phyloP scores from a whole-genome alignment of 2,888 invertebrate genomes.

The Anthophora plumipes region DNA sequence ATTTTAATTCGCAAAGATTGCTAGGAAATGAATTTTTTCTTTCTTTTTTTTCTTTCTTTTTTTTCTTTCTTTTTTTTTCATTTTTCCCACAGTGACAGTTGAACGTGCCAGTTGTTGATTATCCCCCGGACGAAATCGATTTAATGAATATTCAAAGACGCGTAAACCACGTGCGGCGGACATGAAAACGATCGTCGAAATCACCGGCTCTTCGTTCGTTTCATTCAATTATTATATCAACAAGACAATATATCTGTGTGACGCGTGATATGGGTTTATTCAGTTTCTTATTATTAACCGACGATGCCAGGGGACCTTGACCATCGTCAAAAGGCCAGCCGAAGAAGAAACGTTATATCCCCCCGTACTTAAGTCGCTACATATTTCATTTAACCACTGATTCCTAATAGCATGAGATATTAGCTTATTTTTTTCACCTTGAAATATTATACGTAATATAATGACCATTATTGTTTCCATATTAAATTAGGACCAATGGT shows the following conservation, averaged over 20 bases:
- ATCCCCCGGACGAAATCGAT: not conserved
- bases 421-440: conserved; percentile 54
- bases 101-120: not conserved
- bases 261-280: conserved; percentile 67
- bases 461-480: conserved; percentile 4
- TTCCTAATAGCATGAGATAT: conserved; percentile 43
- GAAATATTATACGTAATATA: conserved; percentile 31
- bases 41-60: too few relatives aligned
- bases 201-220: not conserved
- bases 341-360: conserved; percentile 60
- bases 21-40: too few relatives aligned
- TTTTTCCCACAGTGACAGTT: too few relatives aligned
- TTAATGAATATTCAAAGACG: not conserved
- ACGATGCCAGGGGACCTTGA: conserved; percentile 64
- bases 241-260: conserved; percentile 11
- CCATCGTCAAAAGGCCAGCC: conserved; percentile 70
- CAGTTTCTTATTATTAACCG: conserved; percentile 70
- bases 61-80: too few relatives aligned
- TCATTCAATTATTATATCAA: conserved; percentile 26
- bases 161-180: not conserved
- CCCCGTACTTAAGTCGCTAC: conserved; percentile 42
- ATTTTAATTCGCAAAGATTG: too few relatives aligned
- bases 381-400: conserved; percentile 62
- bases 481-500: not conserved
- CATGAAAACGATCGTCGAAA: not conserved